phyloP scores from a whole-genome alignment of 2,888 invertebrate genomes.

The Melinaea menophilus region DNA sequence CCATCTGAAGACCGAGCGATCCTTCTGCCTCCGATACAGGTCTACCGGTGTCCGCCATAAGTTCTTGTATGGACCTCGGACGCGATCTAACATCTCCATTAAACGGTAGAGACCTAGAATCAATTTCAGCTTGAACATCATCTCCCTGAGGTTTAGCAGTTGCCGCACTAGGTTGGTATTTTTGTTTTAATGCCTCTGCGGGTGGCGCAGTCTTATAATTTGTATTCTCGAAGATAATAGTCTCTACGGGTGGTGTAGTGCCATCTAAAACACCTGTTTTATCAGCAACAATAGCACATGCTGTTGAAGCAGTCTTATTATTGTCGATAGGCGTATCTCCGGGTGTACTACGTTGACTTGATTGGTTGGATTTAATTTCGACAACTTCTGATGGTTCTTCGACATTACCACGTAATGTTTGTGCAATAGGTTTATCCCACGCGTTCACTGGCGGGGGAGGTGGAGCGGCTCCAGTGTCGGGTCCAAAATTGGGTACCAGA shows the following conservation, averaged over 20 bases:
- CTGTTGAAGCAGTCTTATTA: conserved; percentile 52
- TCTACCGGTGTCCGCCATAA: conserved; percentile 62
- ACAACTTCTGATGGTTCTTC: conserved; percentile 54
- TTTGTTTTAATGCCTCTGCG: conserved; percentile 81
- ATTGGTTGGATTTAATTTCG: conserved; percentile 62
- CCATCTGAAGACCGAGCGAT: conserved; percentile 80
- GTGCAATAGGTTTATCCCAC: conserved; percentile 91
- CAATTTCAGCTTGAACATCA: conserved; percentile 75
- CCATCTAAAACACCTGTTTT: conserved; percentile 82
- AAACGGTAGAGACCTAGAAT: conserved; percentile 56
- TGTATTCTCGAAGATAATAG: conserved; percentile 94
- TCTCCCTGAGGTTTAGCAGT: conserved; percentile 68
- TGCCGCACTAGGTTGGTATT: conserved; percentile 72
- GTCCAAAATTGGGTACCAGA: conserved; percentile 60
- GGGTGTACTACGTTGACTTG: conserved; percentile 69
- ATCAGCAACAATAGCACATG: conserved; percentile 56
- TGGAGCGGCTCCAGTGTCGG: conserved; percentile 77
- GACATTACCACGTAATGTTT: conserved; percentile 79
- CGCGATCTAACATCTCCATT: conserved; percentile 68
- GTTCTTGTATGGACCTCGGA: conserved; percentile 67
- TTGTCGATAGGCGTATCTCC: conserved; percentile 56
- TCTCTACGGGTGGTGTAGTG: conserved; percentile 88
- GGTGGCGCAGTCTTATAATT: conserved; percentile 89
- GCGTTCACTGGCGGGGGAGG: conserved; percentile 88
- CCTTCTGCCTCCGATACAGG: conserved; percentile 63